These are phyloP conservation scores for Sepiola atlantica DNA, from an alignment of 2,888 invertebrate genomes.

Conservation along the genomic window DNA sequence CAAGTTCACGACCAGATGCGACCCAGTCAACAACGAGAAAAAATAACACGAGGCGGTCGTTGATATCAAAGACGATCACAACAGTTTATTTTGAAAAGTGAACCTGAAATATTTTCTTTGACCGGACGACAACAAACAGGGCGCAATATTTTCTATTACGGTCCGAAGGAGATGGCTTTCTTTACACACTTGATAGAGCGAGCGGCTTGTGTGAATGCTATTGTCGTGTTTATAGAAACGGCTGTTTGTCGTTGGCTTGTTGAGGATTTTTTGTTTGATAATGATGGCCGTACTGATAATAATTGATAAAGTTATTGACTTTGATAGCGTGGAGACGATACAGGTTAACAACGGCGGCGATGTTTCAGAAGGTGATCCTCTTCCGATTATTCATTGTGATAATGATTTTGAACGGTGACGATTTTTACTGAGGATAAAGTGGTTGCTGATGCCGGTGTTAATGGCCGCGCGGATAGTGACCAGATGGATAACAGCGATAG, in stretches of 20 bases:
- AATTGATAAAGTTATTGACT: neutral
- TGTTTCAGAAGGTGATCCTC: neutral
- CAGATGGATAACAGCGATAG: neutral
- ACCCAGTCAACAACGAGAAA: too few relatives aligned
- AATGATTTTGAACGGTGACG: neutral
- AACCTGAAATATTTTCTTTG: neutral
- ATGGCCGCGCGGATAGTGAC: neutral
- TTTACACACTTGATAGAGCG: neutral
- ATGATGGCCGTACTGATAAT: neutral
- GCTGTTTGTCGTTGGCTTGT: neutral
- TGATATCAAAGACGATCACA: too few relatives aligned
- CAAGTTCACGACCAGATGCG: too few relatives aligned
- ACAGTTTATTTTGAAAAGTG: neutral
- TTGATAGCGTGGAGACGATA: neutral
- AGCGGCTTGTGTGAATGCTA: neutral
- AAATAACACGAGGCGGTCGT: too few relatives aligned
- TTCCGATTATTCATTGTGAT: neutral
- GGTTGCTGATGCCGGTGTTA: neutral
- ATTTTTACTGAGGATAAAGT: neutral
- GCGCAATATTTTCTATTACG: neutral
- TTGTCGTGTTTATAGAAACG: neutral
- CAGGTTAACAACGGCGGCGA: neutral
- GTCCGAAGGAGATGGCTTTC: neutral
- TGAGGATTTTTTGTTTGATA: neutral
- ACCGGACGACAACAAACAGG: neutral